Evolutionary conservation across 2,113 vertebrate species (phyloP).

Genomic region (Tyrannus savana): DNA sequence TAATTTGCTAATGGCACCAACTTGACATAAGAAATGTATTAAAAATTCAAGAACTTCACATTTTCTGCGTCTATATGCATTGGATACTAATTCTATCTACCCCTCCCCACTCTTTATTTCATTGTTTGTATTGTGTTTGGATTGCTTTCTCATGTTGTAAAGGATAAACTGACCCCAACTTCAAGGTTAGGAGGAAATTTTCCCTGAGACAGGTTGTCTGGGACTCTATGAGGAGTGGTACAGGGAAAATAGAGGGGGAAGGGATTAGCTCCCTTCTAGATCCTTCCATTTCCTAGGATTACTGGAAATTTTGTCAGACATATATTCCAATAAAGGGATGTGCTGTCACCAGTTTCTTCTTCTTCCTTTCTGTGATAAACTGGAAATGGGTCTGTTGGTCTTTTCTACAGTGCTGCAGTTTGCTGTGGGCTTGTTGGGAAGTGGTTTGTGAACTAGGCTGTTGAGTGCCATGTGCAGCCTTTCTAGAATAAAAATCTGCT

Average conservation of each 20-base stretch:
- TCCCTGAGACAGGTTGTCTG: neutral
- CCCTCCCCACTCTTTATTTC: neutral
- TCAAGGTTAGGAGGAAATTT: neutral
- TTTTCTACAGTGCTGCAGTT: neutral
- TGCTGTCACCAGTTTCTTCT: neutral
- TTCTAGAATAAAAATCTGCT: neutral
- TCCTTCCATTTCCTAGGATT: neutral
- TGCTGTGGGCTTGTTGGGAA: neutral
- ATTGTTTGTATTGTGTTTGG: neutral
- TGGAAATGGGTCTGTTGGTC: neutral
- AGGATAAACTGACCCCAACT: neutral
- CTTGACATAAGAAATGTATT: neutral
- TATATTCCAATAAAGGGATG: neutral
- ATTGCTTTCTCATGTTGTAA: neutral
- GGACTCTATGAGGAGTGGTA: neutral
- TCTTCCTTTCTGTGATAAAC: neutral
- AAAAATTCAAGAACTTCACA: neutral
- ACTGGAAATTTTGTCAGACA: neutral
- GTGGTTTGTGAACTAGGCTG: neutral
- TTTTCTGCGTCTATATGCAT: neutral
- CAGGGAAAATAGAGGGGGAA: neutral
- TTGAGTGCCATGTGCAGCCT: neutral
- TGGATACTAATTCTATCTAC: neutral
- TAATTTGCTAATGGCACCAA: neutral
- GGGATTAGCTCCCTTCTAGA: neutral